Evolutionary conservation across 2,113 vertebrate species (phyloP), one percentile per base, ranked within the genome.

Genomic region (Strigops habroptila): DNA sequence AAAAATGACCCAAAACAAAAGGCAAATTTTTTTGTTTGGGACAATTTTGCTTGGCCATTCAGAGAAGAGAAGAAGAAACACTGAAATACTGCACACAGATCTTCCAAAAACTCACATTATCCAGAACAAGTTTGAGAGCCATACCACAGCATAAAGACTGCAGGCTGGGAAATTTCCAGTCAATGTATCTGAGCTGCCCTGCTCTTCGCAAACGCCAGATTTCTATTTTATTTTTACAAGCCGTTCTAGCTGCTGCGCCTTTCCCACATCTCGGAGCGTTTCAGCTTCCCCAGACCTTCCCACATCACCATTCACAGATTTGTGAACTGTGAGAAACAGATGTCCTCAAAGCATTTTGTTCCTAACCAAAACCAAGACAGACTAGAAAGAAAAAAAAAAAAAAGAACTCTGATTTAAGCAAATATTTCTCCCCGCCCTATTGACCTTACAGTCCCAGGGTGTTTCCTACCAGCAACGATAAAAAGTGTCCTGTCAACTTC

Each of bases 281-380:
- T 73, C 70, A 55, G 87, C 83, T 77, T 81, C 93, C 90, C 91
- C 82, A 96, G 94, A 85, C 95, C 90, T 85, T 76, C 94, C 94
- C 94, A 91, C 81, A 76, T 18, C 90, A 67, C 90, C 93, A 90
- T 67, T 88, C 92, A 71, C 48, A 93, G 86, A 84, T 88, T 70
- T 90, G 88, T 62, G 62, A 81, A 76, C 93, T 92, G 91, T 62
- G 80, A 93, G 92, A 94, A 95, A 86, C 93, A 95, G 95, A 96
- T 95, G 96, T 94, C 93, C 90, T 52, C 92, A 59, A 82, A 82
- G 65, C 44, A n/a, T 88, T 83, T 71, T 24, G 46, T 57, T 90
- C 55, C 33, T 75, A 59, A 28, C 83, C 46, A 30, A 96, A 60
- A 41, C 65, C 90, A 55, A 83, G 64, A 83, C 71, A 78, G 57